A percentile compares a stretch with the other conserved stretches of the same genome.
Evolutionary conservation across 2,888 invertebrate species (phyloP).

Genomic region (Mechanitis messenoides): DNA sequence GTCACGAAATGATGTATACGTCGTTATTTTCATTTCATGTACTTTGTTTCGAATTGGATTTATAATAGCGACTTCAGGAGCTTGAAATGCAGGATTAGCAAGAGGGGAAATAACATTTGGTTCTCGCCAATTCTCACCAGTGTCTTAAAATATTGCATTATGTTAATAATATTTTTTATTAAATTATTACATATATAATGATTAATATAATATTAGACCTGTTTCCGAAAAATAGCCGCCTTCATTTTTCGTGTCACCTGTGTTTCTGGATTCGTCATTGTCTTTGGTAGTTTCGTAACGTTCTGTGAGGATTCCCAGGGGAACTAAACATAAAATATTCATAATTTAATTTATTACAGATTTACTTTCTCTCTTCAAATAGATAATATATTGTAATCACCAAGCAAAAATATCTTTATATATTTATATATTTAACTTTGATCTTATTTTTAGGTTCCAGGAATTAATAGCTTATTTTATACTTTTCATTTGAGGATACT

Average conservation of each 20-base stretch:
- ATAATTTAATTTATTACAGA: neutral
- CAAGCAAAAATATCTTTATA: no score
- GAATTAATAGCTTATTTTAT: no score
- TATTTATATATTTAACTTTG: no score
- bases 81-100: slow-evolving; percentile 46
- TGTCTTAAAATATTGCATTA: slow-evolving; percentile 35
- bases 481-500: no score
- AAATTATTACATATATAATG: slow-evolving; percentile 2
- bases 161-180: neutral
- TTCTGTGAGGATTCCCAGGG: slow-evolving; percentile 86
- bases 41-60: slow-evolving; percentile 3
- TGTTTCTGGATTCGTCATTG: slow-evolving; percentile 78
- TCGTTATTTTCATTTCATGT: neutral
- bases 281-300: slow-evolving; percentile 85
- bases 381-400: no score
- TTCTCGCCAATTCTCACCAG: slow-evolving; percentile 52
- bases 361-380: no score
- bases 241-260: slow-evolving; percentile 30
- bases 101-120: slow-evolving; percentile 38
- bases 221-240: slow-evolving; percentile 49
- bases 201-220: slow-evolving; percentile 38
- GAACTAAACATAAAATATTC: slow-evolving; percentile 76
- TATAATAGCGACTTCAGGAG: slow-evolving; percentile 30
- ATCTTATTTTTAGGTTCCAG: no score
- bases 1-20: neutral